phyloP scores from a whole-genome alignment of 2,888 invertebrate genomes.

The Drosophila melanocephala region DNA sequence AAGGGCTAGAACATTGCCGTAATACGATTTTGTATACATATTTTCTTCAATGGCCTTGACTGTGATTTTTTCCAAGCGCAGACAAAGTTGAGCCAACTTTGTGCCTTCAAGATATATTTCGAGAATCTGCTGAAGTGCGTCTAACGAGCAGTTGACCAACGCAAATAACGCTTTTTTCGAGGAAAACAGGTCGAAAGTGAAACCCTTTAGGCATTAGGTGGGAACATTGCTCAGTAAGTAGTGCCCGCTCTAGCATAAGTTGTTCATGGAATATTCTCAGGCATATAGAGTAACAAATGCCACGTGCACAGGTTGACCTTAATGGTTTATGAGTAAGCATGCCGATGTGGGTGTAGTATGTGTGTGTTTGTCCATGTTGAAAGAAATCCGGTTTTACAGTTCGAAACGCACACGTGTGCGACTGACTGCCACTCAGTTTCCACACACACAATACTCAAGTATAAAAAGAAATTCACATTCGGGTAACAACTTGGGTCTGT shows the following conservation, averaged over 20 bases:
- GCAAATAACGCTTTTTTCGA: constrained; percentile 13
- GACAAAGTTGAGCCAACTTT: constrained; percentile 1
- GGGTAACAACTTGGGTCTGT: constrained; percentile 11
- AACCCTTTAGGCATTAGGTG: constrained; percentile 20
- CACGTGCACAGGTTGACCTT: constrained; percentile 20
- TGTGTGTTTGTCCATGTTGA: constrained; percentile 7
- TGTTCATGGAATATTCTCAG: neutral
- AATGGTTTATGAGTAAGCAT: constrained; percentile 9
- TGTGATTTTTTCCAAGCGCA: constrained; percentile 22
- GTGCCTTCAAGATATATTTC: constrained; percentile 7
- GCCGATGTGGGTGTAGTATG: neutral
- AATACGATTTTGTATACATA: constrained; percentile 17
- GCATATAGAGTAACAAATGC: constrained; percentile 17
- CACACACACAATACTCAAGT: neutral
- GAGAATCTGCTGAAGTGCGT: constrained; percentile 10
- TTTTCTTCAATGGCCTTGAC: constrained; percentile 22
- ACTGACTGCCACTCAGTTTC: constrained; percentile 3
- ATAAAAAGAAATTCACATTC: neutral
- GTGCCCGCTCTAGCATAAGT: neutral
- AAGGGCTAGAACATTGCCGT: neutral
- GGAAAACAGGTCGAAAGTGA: constrained; percentile 2
- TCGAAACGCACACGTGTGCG: constrained; percentile 37
- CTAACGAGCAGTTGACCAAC: constrained; percentile 31
- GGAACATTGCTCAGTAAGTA: constrained; percentile 13
- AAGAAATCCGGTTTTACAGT: constrained; percentile 54